Evolutionary conservation across 2,888 invertebrate species (phyloP).

Genomic region (Cataglyphis cursor): DNA sequence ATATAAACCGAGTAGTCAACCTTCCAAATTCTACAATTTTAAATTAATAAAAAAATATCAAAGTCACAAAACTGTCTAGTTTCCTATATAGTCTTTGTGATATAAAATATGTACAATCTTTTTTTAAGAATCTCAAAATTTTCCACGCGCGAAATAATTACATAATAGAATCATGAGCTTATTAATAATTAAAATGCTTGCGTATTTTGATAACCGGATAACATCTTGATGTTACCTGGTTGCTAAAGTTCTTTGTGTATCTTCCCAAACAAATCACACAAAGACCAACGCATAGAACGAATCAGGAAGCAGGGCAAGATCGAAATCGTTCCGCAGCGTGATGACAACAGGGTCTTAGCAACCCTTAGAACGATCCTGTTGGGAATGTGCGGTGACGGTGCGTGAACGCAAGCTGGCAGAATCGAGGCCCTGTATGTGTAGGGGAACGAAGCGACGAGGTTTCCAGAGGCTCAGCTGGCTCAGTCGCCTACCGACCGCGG

Average conservation of each 20-base stretch:
- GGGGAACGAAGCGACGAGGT: slow-evolving; percentile 24
- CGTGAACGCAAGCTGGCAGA: neutral
- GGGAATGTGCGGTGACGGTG: neutral
- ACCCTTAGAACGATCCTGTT: slow-evolving; percentile 51
- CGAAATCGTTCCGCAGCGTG: too few species aligned
- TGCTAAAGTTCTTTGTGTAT: neutral
- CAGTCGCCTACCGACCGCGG: slow-evolving; percentile 77
- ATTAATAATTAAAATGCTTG: neutral
- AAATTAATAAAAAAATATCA: neutral
- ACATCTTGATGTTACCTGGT: neutral
- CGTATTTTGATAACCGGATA: neutral
- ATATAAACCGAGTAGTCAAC: neutral
- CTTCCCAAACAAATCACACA: neutral
- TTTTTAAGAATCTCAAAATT: neutral
- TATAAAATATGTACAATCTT: neutral
- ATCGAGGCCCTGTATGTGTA: neutral
- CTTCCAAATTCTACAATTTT: neutral
- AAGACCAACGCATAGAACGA: neutral
- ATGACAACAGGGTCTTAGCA: slow-evolving; percentile 13
- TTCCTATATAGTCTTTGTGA: neutral
- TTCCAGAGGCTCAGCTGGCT: slow-evolving; percentile 68
- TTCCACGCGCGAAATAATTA: too few species aligned
- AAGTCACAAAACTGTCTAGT: neutral
- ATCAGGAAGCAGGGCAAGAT: neutral
- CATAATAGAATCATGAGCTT: neutral